These are phyloP conservation scores for Pampusana beccarii DNA, from an alignment of 2,113 vertebrate species.

Conservation along the genomic window DNA sequence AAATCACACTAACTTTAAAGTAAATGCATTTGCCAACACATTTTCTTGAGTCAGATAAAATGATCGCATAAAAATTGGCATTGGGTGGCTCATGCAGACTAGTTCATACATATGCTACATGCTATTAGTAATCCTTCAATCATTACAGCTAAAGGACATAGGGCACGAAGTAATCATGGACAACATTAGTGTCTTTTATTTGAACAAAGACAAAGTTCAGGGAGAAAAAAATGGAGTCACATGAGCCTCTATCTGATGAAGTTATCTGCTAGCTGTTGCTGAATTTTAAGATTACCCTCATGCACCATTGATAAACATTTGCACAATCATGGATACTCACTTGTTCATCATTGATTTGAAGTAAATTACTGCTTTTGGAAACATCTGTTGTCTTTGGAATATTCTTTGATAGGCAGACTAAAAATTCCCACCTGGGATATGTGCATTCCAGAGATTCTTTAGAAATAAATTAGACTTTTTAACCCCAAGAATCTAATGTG, in stretches of 20 bases:
- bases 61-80: not conserved
- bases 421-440: not conserved
- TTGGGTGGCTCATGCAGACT: fast-evolving
- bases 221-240: not conserved
- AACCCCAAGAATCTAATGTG: not conserved
- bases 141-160: not conserved
- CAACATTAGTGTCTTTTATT: not conserved
- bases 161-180: not conserved
- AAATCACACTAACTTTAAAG: not conserved
- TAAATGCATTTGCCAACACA: not conserved
- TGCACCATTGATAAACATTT: not conserved
- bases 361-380: not conserved
- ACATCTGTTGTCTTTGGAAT: not conserved
- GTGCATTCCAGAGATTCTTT: not conserved
- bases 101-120: not conserved
- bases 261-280: not conserved
- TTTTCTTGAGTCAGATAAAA: not conserved
- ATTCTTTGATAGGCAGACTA: not conserved
- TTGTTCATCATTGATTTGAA: not conserved
- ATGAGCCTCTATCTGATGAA: not conserved
- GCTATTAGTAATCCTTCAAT: not conserved
- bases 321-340: not conserved
- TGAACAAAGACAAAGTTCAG: not conserved
- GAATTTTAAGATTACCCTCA: not conserved
- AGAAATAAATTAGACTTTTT: not conserved